These are phyloP conservation scores for Coccyzus lansbergi DNA, from an alignment of 2,797 vertebrate species.

Conservation along the genomic window DNA sequence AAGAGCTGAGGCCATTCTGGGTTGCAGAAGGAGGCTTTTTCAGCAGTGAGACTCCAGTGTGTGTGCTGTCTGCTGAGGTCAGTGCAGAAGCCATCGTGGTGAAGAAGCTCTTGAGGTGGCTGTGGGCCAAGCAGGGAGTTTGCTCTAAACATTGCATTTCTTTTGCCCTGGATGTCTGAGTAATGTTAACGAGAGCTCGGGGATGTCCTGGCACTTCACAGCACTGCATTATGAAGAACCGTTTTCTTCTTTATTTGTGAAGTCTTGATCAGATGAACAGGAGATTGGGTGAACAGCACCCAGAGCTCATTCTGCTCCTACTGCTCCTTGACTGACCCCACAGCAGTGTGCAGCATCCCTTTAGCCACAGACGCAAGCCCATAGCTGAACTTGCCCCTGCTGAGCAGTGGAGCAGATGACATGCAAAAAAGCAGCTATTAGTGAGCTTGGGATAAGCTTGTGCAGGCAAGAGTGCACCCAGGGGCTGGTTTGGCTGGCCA, in stretches of 20 bases:
- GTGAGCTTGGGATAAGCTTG: too few relatives aligned
- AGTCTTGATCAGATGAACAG: neutral
- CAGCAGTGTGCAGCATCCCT: too few relatives aligned
- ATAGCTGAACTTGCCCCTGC: neutral
- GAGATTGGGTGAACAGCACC: neutral
- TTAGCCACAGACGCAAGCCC: rapidly evolving
- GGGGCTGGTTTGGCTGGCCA: too few relatives aligned
- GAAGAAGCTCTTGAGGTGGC: too few relatives aligned
- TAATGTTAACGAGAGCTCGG: neutral
- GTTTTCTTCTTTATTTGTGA: neutral
- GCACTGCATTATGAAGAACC: neutral
- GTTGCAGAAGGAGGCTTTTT: neutral
- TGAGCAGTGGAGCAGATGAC: neutral
- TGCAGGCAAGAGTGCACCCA: too few relatives aligned
- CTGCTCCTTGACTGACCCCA: neutral
- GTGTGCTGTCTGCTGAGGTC: neutral
- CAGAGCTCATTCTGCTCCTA: neutral
- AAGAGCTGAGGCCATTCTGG: neutral
- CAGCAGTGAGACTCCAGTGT: neutral
- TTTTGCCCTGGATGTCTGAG: neutral
- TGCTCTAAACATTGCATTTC: neutral
- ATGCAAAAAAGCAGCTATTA: too few relatives aligned
- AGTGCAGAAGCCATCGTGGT: neutral
- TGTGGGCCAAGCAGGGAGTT: neutral
- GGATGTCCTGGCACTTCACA: neutral